Evolutionary conservation across 2,113 vertebrate genomes (phyloP).

Genomic region (Drymodes brunneopygia): DNA sequence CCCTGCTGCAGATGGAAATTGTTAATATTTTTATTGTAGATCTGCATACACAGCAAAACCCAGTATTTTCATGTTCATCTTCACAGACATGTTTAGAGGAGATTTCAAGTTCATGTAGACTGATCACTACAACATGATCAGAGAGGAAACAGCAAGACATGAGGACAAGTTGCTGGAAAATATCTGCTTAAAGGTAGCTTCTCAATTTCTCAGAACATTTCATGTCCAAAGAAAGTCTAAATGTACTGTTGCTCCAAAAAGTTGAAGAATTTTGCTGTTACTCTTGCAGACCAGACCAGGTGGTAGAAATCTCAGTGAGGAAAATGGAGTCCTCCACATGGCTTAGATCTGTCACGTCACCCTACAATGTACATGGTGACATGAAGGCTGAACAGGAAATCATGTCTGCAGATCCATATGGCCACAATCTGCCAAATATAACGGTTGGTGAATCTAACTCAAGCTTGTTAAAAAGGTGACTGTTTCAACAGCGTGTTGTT

Average conservation of each 20-base stretch:
- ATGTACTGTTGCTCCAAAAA: neutral
- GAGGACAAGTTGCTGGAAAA: neutral
- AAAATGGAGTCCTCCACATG: neutral
- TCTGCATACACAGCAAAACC: neutral
- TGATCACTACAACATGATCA: neutral
- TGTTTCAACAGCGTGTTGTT: neutral
- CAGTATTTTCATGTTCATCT: neutral
- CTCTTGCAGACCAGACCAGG: neutral
- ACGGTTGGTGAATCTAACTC: neutral
- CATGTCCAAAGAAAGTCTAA: neutral
- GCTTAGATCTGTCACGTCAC: neutral
- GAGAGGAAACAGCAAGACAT: neutral
- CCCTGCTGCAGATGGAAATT: neutral
- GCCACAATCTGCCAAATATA: neutral
- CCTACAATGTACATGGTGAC: neutral
- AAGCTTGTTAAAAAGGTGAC: neutral
- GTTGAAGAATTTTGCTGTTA: neutral
- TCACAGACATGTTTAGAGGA: neutral
- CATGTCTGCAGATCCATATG: slow-evolving; percentile 14
- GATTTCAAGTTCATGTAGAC: neutral
- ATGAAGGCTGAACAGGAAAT: slow-evolving; percentile 1
- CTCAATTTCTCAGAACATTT: neutral
- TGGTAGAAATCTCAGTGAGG: neutral
- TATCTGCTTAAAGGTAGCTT: neutral
- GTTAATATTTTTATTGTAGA: neutral